Conservation (phyloP, 2,888 invertebrate genomes). For the Chaitophorus viminalis region DNA sequence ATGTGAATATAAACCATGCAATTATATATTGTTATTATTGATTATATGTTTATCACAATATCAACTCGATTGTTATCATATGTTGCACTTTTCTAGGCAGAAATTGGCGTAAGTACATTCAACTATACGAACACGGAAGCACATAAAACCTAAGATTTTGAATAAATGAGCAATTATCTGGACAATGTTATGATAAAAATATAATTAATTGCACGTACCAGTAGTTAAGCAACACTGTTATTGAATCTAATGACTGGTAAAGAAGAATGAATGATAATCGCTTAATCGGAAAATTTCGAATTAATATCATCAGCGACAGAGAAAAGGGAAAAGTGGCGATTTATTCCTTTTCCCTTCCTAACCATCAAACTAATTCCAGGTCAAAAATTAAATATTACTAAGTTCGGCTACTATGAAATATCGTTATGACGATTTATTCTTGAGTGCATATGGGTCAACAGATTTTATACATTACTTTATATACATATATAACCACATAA, state of each 20-base stretch:
- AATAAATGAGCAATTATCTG: slow-evolving; percentile 19
- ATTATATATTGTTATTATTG: no score
- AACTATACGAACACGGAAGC: background rate
- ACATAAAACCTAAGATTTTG: background rate
- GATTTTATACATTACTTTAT: background rate
- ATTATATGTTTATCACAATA: no score
- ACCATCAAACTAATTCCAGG: background rate
- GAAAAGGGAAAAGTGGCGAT: slow-evolving; percentile 34
- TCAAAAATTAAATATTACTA: slow-evolving; percentile 34
- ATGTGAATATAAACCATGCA: no score
- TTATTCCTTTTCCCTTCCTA: slow-evolving; percentile 30
- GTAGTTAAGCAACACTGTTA: slow-evolving; percentile 53
- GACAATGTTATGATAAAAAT: slow-evolving; percentile 37
- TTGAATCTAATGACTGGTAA: slow-evolving; percentile 32
- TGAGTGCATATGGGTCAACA: slow-evolving; percentile 43
- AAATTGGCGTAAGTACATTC: background rate
- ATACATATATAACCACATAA: background rate
- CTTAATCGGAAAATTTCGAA: slow-evolving; percentile 51
- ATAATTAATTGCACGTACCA: slow-evolving; percentile 53
- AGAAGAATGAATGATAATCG: slow-evolving; percentile 45
- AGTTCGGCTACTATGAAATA: slow-evolving; percentile 41
- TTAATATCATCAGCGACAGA: slow-evolving; percentile 30
- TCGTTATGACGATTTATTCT: slow-evolving; percentile 36
- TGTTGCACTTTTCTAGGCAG: background rate
- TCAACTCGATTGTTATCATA: no score